Evolutionary conservation across 2,888 invertebrate species (phyloP).

Genomic region (Apoda limacodes): DNA sequence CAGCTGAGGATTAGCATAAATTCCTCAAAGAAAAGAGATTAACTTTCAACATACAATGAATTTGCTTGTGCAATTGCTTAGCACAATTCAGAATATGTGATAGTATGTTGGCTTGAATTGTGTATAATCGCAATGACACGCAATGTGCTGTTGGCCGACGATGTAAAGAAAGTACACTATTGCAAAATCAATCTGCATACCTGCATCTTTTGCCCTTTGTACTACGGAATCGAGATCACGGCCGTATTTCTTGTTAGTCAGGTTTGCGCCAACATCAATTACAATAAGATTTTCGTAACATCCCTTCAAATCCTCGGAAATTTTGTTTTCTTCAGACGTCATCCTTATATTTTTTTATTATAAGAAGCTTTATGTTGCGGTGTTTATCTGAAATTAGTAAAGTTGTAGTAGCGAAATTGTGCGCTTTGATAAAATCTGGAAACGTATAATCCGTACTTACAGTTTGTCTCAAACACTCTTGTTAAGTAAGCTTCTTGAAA

Average conservation of each 20-base stretch:
- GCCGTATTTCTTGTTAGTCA: slow-evolving; percentile 93
- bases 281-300: slow-evolving; percentile 93
- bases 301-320: slow-evolving; percentile 74
- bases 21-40: too few species aligned
- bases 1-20: too few species aligned
- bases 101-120: too few species aligned
- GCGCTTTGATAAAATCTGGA: slow-evolving; percentile 2
- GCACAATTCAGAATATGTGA: too few species aligned
- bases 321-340: slow-evolving; percentile 64
- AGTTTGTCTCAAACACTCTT: slow-evolving; percentile 67
- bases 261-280: slow-evolving; percentile 92
- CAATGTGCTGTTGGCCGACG: too few species aligned
- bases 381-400: slow-evolving; percentile 50
- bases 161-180: slow-evolving; percentile 1
- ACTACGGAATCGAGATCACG: slow-evolving; percentile 93
- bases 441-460: slow-evolving; percentile 45
- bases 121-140: too few species aligned
- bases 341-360: slow-evolving; percentile 50
- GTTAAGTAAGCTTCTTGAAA: slow-evolving; percentile 57
- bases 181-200: slow-evolving; percentile 68
- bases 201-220: slow-evolving; percentile 92
- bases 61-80: too few species aligned
- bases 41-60: too few species aligned
- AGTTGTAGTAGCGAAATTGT: slow-evolving; percentile 4
- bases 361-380: slow-evolving; percentile 62